These are phyloP conservation scores for Athalia rosae DNA, from an alignment of 2,888 invertebrate genomes.

Conservation along the genomic window DNA sequence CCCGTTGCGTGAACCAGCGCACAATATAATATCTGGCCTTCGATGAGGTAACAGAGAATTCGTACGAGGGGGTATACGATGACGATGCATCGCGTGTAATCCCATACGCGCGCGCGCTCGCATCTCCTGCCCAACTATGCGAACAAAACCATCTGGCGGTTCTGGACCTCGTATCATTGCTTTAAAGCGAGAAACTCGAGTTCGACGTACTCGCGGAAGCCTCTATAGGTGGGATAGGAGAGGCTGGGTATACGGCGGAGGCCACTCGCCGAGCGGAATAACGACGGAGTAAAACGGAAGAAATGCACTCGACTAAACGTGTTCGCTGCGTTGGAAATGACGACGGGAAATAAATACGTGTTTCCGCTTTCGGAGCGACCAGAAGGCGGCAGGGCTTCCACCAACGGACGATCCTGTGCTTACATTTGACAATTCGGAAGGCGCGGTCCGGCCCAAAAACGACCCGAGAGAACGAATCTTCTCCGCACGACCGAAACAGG, in stretches of 20 bases:
- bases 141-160: neutral
- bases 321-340: conserved; percentile 10
- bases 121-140: conserved; percentile 1
- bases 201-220: conserved; percentile 10
- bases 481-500: neutral
- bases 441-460: neutral
- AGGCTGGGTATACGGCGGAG: too few species aligned
- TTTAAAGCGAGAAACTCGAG: neutral
- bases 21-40: conserved; percentile 19
- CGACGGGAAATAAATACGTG: conserved; percentile 38
- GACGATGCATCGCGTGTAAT: neutral
- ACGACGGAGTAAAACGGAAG: neutral
- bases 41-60: conserved; percentile 16
- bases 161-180: too few species aligned
- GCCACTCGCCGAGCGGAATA: neutral
- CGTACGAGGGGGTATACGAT: neutral
- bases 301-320: conserved; percentile 33
- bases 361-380: conserved; percentile 16
- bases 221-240: neutral
- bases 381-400: conserved; percentile 20
- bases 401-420: conserved; percentile 20
- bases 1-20: conserved; percentile 31
- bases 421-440: conserved; percentile 4
- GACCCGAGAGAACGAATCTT: neutral
- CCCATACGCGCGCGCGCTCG: neutral